These are phyloP conservation scores for Adelges cooleyi DNA, from an alignment of 1,140 invertebrate genomes.

Conservation along the genomic window DNA sequence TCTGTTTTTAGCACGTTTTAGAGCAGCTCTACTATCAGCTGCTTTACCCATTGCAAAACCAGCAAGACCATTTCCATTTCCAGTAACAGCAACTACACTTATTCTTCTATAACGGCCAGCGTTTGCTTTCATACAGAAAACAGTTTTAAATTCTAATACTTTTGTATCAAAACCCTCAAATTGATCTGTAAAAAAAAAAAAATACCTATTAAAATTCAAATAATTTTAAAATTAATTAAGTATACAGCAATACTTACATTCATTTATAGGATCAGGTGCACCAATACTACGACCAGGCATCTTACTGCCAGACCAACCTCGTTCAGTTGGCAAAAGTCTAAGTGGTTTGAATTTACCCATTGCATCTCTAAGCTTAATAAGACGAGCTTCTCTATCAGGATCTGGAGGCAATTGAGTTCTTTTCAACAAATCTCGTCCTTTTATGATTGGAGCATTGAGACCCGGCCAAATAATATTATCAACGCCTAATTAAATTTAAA, in stretches of 20 bases:
- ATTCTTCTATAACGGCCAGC: constrained; percentile 60
- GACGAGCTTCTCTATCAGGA: constrained; percentile 54
- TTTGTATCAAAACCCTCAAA: constrained; percentile 81
- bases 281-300: constrained; percentile 76
- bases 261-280: constrained; percentile 68
- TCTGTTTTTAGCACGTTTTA: constrained; percentile 69
- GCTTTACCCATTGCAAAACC: constrained; percentile 68
- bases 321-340: constrained; percentile 63
- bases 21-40: constrained; percentile 48
- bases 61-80: constrained; percentile 76
- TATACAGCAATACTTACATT: constrained; percentile 42
- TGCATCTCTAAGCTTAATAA: constrained; percentile 58
- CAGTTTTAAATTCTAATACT: constrained; percentile 64
- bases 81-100: constrained; percentile 65
- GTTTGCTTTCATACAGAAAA: constrained; percentile 74
- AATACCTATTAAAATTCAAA: too few relatives aligned
- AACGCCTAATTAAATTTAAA: constrained; percentile 46
- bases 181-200: constrained; percentile 49
- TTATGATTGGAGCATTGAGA: constrained; percentile 67
- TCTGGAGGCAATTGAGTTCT: constrained; percentile 58
- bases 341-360: constrained; percentile 48
- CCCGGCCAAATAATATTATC: constrained; percentile 84
- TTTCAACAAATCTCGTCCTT: constrained; percentile 60
- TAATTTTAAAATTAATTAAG: too few relatives aligned
- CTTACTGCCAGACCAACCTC: constrained; percentile 76